Evolutionary conservation across 2,113 vertebrate species (phyloP).

Genomic region (Sorex fumeus): DNA sequence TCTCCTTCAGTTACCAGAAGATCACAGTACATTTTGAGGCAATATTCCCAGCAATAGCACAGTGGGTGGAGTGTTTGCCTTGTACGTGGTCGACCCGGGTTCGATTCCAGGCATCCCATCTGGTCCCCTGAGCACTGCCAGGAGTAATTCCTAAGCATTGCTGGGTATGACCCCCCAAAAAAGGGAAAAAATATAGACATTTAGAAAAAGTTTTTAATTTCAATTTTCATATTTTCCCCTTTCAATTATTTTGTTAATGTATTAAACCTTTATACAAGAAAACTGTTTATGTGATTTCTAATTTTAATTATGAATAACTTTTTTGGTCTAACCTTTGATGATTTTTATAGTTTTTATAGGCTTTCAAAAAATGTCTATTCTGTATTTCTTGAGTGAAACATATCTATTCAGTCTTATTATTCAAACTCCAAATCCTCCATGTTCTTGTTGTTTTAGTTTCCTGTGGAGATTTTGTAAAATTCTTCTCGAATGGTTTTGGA

Average conservation of each 20-base stretch:
- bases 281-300: constrained; percentile 12
- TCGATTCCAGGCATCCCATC: no score
- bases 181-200: no score
- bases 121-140: no score
- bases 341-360: background rate
- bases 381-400: constrained; percentile 15
- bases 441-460: background rate
- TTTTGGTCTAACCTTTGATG: background rate
- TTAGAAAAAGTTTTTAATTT: constrained; percentile 45
- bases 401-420: background rate
- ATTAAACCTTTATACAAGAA: background rate
- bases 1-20: background rate
- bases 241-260: background rate
- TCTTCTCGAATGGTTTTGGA: background rate
- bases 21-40: no score
- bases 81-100: no score
- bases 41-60: no score
- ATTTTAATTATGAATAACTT: constrained; percentile 22
- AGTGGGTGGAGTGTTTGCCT: no score
- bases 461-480: constrained; percentile 27
- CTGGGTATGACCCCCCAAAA: no score
- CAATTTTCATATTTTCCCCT: background rate
- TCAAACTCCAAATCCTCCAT: background rate
- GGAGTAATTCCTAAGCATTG: no score
- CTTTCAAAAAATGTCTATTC: constrained; percentile 11